Conservation (phyloP, 1,140 invertebrate genomes). For the Rhizoglyphus robini region DNA sequence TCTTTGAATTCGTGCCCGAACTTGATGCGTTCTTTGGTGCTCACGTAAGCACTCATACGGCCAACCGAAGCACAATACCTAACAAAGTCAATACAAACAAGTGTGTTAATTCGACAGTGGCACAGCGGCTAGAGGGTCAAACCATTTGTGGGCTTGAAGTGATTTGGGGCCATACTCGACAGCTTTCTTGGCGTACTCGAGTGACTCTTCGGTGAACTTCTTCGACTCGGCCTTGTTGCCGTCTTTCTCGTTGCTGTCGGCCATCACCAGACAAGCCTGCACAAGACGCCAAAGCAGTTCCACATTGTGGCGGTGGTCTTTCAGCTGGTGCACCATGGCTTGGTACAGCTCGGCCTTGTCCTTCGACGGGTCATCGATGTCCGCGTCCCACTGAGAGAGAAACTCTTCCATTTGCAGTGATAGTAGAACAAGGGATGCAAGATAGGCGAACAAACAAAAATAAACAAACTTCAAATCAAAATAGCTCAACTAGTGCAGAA, state of each 20-base stretch:
- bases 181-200: constrained; percentile 44
- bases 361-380: neutral
- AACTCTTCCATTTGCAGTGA: neutral
- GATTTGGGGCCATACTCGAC: constrained; percentile 41
- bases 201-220: constrained; percentile 44
- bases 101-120: no score
- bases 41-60: constrained; percentile 42
- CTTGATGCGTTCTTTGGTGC: no score
- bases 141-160: no score
- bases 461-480: no score
- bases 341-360: neutral
- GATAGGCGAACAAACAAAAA: no score
- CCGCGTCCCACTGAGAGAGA: neutral
- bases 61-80: constrained; percentile 41
- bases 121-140: constrained; percentile 37
- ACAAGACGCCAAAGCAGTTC: constrained; percentile 51
- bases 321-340: constrained; percentile 19
- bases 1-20: constrained; percentile 32
- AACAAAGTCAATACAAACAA: no score
- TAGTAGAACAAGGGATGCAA: no score
- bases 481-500: no score
- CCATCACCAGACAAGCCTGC: constrained; percentile 46
- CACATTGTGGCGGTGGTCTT: constrained; percentile 21
- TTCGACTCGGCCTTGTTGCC: constrained; percentile 40
- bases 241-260: constrained; percentile 34